Evolutionary conservation across 2,888 invertebrate species (phyloP).

Genomic region (Yponomeuta evonymella): DNA sequence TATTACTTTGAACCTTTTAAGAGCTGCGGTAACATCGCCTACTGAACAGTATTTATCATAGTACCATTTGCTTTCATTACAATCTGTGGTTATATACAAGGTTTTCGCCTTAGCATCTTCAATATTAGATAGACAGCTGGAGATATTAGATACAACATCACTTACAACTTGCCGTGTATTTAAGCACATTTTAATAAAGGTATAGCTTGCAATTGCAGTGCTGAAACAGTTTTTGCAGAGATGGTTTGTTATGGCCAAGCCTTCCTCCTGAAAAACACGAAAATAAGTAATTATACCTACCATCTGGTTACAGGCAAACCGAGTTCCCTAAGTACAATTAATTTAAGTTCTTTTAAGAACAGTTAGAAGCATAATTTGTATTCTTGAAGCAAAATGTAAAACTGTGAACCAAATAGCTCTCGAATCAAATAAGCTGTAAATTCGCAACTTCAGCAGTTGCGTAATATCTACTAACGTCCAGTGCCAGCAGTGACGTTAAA

Average conservation of each 20-base stretch:
- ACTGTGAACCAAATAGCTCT: no score
- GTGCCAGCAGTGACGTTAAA: neutral
- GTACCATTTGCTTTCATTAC: neutral
- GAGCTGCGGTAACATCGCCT: constrained; percentile 1
- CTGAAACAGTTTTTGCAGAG: constrained; percentile 31
- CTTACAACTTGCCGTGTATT: constrained; percentile 22
- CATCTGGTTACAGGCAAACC: no score
- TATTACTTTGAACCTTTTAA: constrained; percentile 9
- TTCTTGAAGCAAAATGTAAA: no score
- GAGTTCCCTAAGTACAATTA: no score
- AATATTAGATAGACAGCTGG: constrained; percentile 7
- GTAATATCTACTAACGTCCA: neutral
- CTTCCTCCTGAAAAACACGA: constrained; percentile 28
- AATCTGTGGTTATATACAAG: constrained; percentile 7
- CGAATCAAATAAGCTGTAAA: no score
- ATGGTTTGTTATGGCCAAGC: constrained; percentile 8
- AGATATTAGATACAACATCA: constrained; percentile 22
- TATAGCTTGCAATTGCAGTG: constrained; percentile 28
- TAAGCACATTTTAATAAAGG: constrained; percentile 30
- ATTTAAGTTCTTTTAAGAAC: no score
- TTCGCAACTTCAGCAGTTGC: no score
- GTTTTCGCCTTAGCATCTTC: constrained; percentile 4
- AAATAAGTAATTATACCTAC: neutral
- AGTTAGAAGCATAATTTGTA: no score
- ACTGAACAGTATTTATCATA: constrained; percentile 2